Evolutionary conservation across 2,888 invertebrate species (phyloP).

Genomic region (Agriotes lineatus): DNA sequence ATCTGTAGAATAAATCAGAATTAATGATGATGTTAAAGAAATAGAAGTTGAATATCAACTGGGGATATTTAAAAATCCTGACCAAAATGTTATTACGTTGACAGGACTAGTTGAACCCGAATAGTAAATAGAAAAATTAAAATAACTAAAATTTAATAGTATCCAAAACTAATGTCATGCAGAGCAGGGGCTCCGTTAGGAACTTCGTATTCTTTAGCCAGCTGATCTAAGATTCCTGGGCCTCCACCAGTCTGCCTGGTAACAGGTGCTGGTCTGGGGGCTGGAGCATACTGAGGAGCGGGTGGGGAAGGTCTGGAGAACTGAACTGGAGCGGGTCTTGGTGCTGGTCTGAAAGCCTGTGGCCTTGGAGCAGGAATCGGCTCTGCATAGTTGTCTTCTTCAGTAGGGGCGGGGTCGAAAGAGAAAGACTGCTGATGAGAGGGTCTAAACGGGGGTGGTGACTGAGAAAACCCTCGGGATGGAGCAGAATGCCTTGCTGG

Average conservation of each 20-base stretch:
- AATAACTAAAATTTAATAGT: conserved; percentile 69
- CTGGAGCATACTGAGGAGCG: conserved; percentile 52
- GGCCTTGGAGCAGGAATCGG: conserved; percentile 57
- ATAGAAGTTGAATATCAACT: conserved; percentile 42
- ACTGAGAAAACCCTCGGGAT: conserved; percentile 49
- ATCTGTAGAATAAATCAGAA: too few species aligned
- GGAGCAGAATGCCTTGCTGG: conserved; percentile 51
- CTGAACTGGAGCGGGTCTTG: conserved; percentile 58
- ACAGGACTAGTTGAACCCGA: conserved; percentile 39
- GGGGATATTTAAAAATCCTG: conserved; percentile 12
- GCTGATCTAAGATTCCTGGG: conserved; percentile 80
- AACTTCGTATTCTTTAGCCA: conserved; percentile 84
- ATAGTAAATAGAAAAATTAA: conserved; percentile 13
- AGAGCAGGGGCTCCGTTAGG: conserved; percentile 78
- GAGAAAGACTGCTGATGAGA: conserved; percentile 60
- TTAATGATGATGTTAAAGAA: neutral
- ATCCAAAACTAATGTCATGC: conserved; percentile 88
- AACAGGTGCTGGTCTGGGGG: conserved; percentile 55
- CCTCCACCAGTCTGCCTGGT: conserved; percentile 56
- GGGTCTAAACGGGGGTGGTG: conserved; percentile 40
- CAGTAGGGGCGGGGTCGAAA: conserved; percentile 55
- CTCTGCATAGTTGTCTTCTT: conserved; percentile 56
- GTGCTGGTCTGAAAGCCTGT: conserved; percentile 47
- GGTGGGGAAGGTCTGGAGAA: conserved; percentile 52
- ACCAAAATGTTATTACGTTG: neutral